These are phyloP conservation scores for Chelonus insularis DNA, from an alignment of 1,140 invertebrate genomes.

Conservation along the genomic window DNA sequence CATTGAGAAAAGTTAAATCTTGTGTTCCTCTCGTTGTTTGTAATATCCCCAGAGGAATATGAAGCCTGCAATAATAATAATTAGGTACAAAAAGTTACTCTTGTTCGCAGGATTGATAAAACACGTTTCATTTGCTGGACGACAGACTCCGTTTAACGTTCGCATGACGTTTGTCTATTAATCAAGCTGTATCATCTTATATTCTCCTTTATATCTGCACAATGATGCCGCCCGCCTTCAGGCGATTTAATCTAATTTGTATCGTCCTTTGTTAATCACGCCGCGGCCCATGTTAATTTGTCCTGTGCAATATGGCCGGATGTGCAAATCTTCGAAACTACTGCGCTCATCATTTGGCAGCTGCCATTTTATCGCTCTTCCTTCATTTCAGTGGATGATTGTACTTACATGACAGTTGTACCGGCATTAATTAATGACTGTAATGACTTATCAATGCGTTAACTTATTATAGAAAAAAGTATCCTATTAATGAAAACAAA, in stretches of 20 bases:
- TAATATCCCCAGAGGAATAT: too few species aligned
- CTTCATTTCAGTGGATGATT: too few species aligned
- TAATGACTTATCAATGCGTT: too few species aligned
- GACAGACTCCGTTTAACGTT: constrained; percentile 48
- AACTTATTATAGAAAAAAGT: too few species aligned
- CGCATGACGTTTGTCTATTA: constrained; percentile 59
- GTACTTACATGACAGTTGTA: too few species aligned
- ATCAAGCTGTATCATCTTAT: constrained; percentile 56
- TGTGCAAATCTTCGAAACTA: constrained; percentile 39
- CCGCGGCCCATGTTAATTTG: constrained; percentile 47
- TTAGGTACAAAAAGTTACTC: constrained; percentile 15
- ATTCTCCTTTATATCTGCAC: constrained; percentile 49
- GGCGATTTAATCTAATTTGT: constrained; percentile 61
- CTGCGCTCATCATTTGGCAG: constrained; percentile 32
- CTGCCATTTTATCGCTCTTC: too few species aligned
- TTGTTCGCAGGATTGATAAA: constrained; percentile 19
- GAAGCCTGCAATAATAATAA: not conserved
- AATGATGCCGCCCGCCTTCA: constrained; percentile 52
- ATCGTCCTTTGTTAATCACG: constrained; percentile 57
- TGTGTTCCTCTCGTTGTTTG: too few species aligned
- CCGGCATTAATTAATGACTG: too few species aligned
- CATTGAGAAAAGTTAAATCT: too few species aligned
- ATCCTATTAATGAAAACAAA: too few species aligned
- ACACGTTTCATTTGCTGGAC: constrained; percentile 34
- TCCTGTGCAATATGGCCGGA: constrained; percentile 39